A percentile compares a stretch with the other conserved stretches of the same genome.
Evolutionary conservation across 2,797 vertebrate species (phyloP).

Genomic region (Uromys caudimaculatus): DNA sequence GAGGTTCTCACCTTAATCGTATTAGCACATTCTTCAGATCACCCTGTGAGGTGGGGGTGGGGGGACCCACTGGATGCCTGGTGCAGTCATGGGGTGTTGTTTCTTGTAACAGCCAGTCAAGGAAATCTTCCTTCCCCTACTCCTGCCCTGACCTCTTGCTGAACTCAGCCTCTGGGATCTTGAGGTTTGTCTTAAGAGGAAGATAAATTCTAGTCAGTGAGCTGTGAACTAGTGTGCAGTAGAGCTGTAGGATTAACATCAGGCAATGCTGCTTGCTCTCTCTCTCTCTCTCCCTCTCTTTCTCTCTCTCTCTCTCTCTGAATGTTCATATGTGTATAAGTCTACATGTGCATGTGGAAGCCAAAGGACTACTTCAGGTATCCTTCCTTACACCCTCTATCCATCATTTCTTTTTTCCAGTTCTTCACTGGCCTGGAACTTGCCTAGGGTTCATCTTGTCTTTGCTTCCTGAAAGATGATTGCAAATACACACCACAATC

Average conservation of each 20-base stretch:
- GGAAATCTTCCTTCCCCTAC: slow-evolving; percentile 26
- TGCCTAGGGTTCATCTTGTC: background rate
- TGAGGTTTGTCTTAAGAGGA: slow-evolving; percentile 48
- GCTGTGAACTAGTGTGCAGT: slow-evolving; percentile 26
- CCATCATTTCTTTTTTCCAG: background rate
- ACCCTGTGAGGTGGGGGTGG: background rate
- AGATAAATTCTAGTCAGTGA: slow-evolving; percentile 63
- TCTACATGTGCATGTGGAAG: background rate
- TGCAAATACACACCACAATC: background rate
- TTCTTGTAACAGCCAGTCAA: slow-evolving; percentile 62
- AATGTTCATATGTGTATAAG: background rate
- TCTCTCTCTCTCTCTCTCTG: background rate
- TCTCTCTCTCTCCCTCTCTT: background rate
- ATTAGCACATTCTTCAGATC: slow-evolving; percentile 70
- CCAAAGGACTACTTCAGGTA: background rate
- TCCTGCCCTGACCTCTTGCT: slow-evolving; percentile 39
- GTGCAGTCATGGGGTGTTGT: slow-evolving; percentile 37
- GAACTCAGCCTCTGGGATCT: slow-evolving; percentile 65
- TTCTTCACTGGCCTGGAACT: background rate
- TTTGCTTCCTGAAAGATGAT: background rate
- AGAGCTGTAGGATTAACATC: background rate
- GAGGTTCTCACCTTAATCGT: slow-evolving; percentile 64
- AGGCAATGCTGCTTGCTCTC: background rate
- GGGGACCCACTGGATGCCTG: slow-evolving; percentile 38
- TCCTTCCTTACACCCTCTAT: background rate